A percentile compares a stretch with the other conserved stretches of the same genome.
phyloP scores from a whole-genome alignment of 2,113 vertebrate species.

The Petromus typicus region DNA sequence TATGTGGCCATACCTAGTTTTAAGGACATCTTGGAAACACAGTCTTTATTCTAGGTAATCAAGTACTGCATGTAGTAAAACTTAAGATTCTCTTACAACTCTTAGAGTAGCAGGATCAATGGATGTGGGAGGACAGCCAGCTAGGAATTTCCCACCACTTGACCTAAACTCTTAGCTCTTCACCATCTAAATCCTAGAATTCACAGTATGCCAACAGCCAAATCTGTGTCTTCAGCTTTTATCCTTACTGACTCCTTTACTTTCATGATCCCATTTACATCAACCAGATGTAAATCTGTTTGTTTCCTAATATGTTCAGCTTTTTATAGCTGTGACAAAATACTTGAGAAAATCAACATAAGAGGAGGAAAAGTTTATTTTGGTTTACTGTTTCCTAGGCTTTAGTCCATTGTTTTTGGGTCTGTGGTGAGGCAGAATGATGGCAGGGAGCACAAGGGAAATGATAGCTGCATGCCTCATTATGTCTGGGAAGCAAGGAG shows the following conservation, averaged over 20 bases:
- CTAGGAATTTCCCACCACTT: not conserved
- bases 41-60: not conserved
- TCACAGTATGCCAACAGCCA: not conserved
- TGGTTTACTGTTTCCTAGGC: not conserved
- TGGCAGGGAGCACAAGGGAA: too few species aligned
- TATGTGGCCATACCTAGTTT: not conserved
- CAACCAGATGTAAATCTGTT: not conserved
- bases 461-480: too few species aligned
- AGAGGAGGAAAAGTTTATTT: not conserved
- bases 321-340: not conserved
- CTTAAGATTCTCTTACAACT: conserved; percentile 35
- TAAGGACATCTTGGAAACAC: not conserved
- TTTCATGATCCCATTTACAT: not conserved
- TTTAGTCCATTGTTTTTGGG: too few species aligned
- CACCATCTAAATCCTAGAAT: not conserved
- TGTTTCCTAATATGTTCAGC: not conserved
- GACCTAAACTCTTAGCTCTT: not conserved
- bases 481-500: too few species aligned
- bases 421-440: too few species aligned
- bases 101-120: not conserved
- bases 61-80: not conserved
- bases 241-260: not conserved
- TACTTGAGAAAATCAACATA: not conserved
- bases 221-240: not conserved
- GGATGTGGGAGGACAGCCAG: not conserved